Conservation (phyloP, 2,888 invertebrate species). For the Epiblema foenella region DNA sequence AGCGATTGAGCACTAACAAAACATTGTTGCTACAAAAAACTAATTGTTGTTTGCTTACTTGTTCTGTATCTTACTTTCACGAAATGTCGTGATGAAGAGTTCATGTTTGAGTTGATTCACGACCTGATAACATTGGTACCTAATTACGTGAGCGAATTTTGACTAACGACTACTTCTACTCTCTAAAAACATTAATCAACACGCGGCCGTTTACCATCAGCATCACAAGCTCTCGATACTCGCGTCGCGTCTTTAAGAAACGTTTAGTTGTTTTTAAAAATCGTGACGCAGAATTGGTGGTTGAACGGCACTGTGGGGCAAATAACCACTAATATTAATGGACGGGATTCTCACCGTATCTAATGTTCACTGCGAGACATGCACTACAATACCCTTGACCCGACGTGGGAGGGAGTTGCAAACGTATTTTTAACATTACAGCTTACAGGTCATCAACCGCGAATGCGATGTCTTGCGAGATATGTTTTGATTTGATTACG, state of each 20-base stretch:
- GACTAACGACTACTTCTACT: slow-evolving; percentile 48
- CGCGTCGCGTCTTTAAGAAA: slow-evolving; percentile 7
- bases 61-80: slow-evolving; percentile 53
- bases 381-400: slow-evolving; percentile 67
- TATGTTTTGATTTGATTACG: slow-evolving; percentile 50
- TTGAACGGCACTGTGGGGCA: slow-evolving; percentile 41
- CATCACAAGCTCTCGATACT: background rate
- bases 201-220: background rate
- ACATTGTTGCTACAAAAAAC: slow-evolving; percentile 22
- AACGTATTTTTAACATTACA: slow-evolving; percentile 67
- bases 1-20: slow-evolving; percentile 28
- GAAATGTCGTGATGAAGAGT: slow-evolving; percentile 69
- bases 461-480: slow-evolving; percentile 56
- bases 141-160: slow-evolving; percentile 60
- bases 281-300: slow-evolving; percentile 50
- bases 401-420: slow-evolving; percentile 69
- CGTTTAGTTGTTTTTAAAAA: slow-evolving; percentile 30
- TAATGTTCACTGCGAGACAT: slow-evolving; percentile 46
- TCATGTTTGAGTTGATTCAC: slow-evolving; percentile 67
- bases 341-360: slow-evolving; percentile 48
- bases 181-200: background rate
- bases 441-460: slow-evolving; percentile 69
- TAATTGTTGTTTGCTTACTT: slow-evolving; percentile 48
- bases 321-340: slow-evolving; percentile 52
- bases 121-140: slow-evolving; percentile 72